Base-by-base conservation (phyloP, 2,113 vertebrate genomes). In the rat (Rattus norvegicus) region DNA sequence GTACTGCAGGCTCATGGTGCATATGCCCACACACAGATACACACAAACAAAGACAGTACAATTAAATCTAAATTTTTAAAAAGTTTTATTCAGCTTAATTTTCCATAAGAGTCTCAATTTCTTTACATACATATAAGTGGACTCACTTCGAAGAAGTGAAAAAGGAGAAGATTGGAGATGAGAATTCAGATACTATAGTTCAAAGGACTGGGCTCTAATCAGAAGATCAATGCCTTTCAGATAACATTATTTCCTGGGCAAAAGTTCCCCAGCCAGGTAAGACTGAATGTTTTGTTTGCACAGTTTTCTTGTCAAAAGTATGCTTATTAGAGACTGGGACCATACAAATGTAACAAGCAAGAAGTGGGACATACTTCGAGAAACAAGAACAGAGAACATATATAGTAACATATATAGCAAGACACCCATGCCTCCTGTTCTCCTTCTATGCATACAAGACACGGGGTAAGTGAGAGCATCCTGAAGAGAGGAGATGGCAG, bases 51-150 rank as follows among this genome's bases (percentile, higher is more conserved):
- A 61, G 22, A 39, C 22, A 61, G 11, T 61, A n/a, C 14, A 47
- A 85, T 30, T 30, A 47, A 65, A 43, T 85, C 26, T 47, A 56
- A 81, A 7, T 81, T 17, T 92, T 89, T 88, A 73, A 75, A 1
- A 73, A 72, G 39, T 93, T 93, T 65, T 65, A 86, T 28, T 94
- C 22, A 91, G 90, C 92, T 95, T 49, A 54, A 61, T 20, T 95
- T 93, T 95, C 26, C 79, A 77, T 7, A 56, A 77, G 80, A 81
- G 11, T 92, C 56, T 24, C 67, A 0, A 47, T 76, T 90, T 94
- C 87, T 88, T 49, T 33, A 92, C 61, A 33, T 65, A 33, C 30
- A 91, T 73, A 76, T 43, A 76, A 65, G 73, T 69, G 67, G 2
- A 33, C 22, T 73, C 90, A 70, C n/a, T 73, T 61, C 73, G 56